Conservation (phyloP, 2,113 vertebrate genomes). For the Hylia prasina region DNA sequence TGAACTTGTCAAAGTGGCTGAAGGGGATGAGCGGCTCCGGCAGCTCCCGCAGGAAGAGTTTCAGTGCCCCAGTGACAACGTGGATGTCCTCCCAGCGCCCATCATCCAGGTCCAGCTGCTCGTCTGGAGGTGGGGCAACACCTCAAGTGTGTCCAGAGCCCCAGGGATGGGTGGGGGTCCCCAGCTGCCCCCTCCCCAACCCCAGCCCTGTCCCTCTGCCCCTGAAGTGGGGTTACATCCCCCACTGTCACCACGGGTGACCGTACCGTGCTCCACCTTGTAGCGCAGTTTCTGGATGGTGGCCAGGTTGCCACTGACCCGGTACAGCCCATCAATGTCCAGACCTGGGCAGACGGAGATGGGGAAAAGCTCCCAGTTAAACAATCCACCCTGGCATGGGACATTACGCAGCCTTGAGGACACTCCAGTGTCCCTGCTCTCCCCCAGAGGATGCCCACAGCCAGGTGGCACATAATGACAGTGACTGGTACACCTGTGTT, state of each 20-base stretch:
- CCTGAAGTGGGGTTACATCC: background rate
- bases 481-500: accelerated
- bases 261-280: constrained; percentile 89
- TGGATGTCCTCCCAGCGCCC: constrained; percentile 93
- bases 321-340: constrained; percentile 90
- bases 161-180: accelerated
- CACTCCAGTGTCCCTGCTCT: background rate
- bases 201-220: background rate
- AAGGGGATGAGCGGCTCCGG: constrained; percentile 88
- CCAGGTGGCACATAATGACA: background rate
- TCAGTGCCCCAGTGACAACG: constrained; percentile 90
- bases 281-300: constrained; percentile 92
- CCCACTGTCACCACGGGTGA: accelerated
- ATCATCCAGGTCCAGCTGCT: constrained; percentile 87
- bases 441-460: background rate
- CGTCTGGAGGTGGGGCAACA: constrained; percentile 61
- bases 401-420: background rate
- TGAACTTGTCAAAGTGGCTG: constrained; percentile 84
- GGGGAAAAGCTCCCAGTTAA: background rate
- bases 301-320: constrained; percentile 93
- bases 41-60: constrained; percentile 91
- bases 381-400: background rate
- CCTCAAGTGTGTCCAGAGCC: background rate
- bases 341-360: constrained; percentile 70
- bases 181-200: accelerated